Conservation (phyloP, 2,888 invertebrate species). For the Caenorhabditis afra region DNA sequence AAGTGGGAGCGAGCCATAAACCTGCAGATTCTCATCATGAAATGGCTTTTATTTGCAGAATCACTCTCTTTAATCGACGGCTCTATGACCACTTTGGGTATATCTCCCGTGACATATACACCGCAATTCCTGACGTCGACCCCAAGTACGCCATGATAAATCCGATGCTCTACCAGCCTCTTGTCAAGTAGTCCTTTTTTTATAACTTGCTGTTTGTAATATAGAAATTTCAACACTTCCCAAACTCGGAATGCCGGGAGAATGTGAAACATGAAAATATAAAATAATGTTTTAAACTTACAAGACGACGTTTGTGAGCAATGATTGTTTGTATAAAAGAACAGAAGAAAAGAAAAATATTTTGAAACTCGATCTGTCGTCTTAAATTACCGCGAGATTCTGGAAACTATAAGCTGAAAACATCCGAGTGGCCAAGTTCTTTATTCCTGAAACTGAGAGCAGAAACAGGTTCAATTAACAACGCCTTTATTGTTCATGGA, state of each 20-base stretch:
- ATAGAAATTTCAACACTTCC: not conserved
- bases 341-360: slow-evolving; percentile 1
- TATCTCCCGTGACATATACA: slow-evolving; percentile 61
- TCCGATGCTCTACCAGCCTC: slow-evolving; percentile 65
- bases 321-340: too few species aligned
- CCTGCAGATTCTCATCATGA: not conserved
- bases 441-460: not conserved
- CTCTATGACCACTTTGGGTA: slow-evolving; percentile 70
- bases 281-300: not conserved
- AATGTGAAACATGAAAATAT: not conserved
- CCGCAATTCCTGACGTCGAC: slow-evolving; percentile 54
- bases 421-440: not conserved
- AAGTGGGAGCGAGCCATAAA: slow-evolving; percentile 41
- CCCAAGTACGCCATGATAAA: slow-evolving; percentile 66
- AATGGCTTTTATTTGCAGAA: slow-evolving; percentile 53
- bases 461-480: slow-evolving; percentile 29
- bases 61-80: slow-evolving; percentile 67
- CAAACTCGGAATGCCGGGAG: not conserved
- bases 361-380: slow-evolving; percentile 18
- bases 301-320: too few species aligned
- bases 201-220: slow-evolving; percentile 3
- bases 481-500: slow-evolving; percentile 55
- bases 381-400: slow-evolving; percentile 1
- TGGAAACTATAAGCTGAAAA: not conserved
- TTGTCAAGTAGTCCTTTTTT: slow-evolving; percentile 19